Conservation (phyloP, 1,140 invertebrate species). For the Macrobrachium nipponense region DNA sequence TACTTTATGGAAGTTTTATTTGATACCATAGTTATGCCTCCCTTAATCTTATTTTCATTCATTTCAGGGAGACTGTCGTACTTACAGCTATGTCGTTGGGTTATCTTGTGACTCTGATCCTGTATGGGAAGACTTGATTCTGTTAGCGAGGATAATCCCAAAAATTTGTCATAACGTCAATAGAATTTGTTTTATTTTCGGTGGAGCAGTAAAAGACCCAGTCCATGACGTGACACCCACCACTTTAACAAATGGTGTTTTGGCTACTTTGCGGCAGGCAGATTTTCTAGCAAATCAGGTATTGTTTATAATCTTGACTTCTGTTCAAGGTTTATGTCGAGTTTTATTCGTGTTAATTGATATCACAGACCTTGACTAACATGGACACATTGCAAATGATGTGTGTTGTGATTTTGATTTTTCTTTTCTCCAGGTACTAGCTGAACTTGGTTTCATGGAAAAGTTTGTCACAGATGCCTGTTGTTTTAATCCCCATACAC, state of each 20-base stretch:
- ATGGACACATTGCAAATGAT: too few relatives aligned
- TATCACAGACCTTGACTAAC: too few relatives aligned
- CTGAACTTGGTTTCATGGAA: constrained; percentile 76
- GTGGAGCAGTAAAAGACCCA: constrained; percentile 85
- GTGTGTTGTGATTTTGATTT: background rate
- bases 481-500: constrained; percentile 94
- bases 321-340: too few relatives aligned
- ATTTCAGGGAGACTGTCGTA: constrained; percentile 85
- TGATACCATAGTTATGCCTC: too few relatives aligned
- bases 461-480: constrained; percentile 96
- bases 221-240: constrained; percentile 95
- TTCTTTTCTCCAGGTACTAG: constrained; percentile 73
- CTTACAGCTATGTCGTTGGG: constrained; percentile 97
- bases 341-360: constrained; percentile 7
- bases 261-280: constrained; percentile 88
- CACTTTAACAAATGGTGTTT: constrained; percentile 86
- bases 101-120: constrained; percentile 83
- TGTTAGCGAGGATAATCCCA: constrained; percentile 90
- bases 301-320: constrained; percentile 50
- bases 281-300: constrained; percentile 90
- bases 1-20: background rate
- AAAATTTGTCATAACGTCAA: constrained; percentile 96
- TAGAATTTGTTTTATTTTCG: constrained; percentile 94
- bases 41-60: background rate
- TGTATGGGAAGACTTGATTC: constrained; percentile 90